These are phyloP conservation scores for Aphelenchoides fujianensis DNA, from an alignment of 1,140 invertebrate genomes.

Conservation along the genomic window DNA sequence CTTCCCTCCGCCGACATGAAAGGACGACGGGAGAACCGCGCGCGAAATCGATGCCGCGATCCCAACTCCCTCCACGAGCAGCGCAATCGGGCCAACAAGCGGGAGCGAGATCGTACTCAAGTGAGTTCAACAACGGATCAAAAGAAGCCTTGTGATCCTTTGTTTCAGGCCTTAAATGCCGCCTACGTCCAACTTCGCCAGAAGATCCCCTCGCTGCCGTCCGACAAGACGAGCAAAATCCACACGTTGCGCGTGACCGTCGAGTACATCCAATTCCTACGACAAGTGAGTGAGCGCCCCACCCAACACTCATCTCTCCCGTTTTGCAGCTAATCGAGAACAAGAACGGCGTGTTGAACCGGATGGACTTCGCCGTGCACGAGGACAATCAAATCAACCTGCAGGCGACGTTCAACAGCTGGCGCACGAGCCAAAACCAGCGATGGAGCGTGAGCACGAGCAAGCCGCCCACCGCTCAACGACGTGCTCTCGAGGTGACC, in stretches of 20 bases:
- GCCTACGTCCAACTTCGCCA: slow-evolving; percentile 85
- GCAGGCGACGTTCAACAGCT: slow-evolving; percentile 11
- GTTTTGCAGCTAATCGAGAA: not conserved
- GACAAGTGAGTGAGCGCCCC: slow-evolving; percentile 54
- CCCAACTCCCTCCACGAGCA: slow-evolving; percentile 66
- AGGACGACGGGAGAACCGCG: not conserved
- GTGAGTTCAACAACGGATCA: too few species aligned
- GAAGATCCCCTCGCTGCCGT: slow-evolving; percentile 92
- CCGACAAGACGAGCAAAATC: slow-evolving; percentile 95
- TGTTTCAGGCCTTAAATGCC: slow-evolving; percentile 74
- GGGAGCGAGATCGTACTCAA: slow-evolving; percentile 93
- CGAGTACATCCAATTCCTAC: slow-evolving; percentile 88
- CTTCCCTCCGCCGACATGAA: not conserved
- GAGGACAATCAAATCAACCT: slow-evolving; percentile 23
- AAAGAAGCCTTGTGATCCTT: slow-evolving; percentile 66
- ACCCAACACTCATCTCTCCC: not conserved
- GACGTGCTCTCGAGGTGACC: not conserved
- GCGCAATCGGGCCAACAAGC: slow-evolving; percentile 87
- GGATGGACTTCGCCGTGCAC: slow-evolving; percentile 11
- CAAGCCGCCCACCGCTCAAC: not conserved
- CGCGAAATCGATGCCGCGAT: not conserved
- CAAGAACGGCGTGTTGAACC: slow-evolving; percentile 17
- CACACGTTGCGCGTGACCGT: slow-evolving; percentile 91
- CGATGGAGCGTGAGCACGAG: not conserved
- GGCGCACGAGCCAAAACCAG: slow-evolving; percentile 11